Base-by-base conservation (phyloP, 2,797 vertebrate species). In the Poecile montanus region DNA sequence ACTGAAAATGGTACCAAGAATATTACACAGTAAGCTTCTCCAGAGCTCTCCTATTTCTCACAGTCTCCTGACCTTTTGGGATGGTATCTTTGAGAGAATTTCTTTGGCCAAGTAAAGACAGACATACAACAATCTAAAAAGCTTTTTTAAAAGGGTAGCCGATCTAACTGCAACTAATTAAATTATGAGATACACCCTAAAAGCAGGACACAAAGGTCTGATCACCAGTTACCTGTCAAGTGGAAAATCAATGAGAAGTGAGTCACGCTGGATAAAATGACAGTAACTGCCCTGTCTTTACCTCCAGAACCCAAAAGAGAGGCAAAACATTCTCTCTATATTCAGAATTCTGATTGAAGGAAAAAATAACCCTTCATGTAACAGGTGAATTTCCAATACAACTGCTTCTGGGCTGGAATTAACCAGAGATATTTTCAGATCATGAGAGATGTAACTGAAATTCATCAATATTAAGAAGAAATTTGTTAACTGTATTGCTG, bases 221-320 rank as follows among this genome's bases (percentile, higher is more conserved):
- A 75, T 44, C 42, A 78, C 38, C 21, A 79, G 72, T 44, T 93
- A 61, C 51, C 47, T 83, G 61, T 90, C 79, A 91, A 84, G 73
- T 78, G 42, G 73, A 90, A 95, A 93, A 94, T 91, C 88, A 86
- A 85, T 71, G 66, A 86, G 75, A 89, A 66, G 17, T n/a, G 58
- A 93, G 62, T 78, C 88, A 81, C 65, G 54, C 50, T 32, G n/a
- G 58, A 77, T 68, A 83, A 88, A 90, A n/a, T 16, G 10, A 88
- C 73, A 94, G 44, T 38, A 83, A 71, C 62, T 42, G 17, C 60
- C 40, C 34, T 79, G 63, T 32, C 65, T 91, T 80, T 63, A 77
- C 68, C 45, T 67, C 23, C 21, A 57, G 12, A 89, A 56, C 15
- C 53, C 21, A 38, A 32, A 29, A 72, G 53, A 16, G 10, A 66